Base-by-base conservation (phyloP, 1,140 invertebrate genomes). In the Rhopalosiphum maidis region DNA sequence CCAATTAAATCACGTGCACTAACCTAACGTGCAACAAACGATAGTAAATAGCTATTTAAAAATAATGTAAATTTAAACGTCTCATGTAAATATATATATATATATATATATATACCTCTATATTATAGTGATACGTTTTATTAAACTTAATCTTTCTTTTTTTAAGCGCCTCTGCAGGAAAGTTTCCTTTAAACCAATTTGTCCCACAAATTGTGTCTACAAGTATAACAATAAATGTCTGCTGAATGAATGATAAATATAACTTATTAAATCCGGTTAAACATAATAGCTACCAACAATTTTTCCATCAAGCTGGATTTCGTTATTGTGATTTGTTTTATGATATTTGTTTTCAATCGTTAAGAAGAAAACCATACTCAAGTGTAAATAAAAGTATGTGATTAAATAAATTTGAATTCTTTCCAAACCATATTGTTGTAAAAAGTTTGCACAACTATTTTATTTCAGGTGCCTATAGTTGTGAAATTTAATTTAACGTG, bases 81-180 rank as follows among this genome's bases (percentile, higher is more conserved):
- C 30, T 46, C 23, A n/a, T 77, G n/a, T 77, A 77, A n/a, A 77
- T 60, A 51, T 60, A 60, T 60, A 55, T 55, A 48, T 55, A n/a
- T n/a, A n/a, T n/a, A 77, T 60, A 51, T 60, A 60, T 60, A 60
- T 60, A 68, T 77, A 77, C 30, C 15, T 77, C 30, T 21, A 77
- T 18, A 21, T 77, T 18, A 21, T 77, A 41, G 48, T 51, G 35
- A 2, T 35, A 88, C 5, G 21, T 88, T 88, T 48, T 51, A 88
- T 51, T 51, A 88, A 88, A 88, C 86, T 88, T 51, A 35, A 35
- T 51, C 18, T 51, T 48, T 88, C 15, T 88, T 88, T n/a, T 88
- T 88, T n/a, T 51, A 88, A 77, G 86, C 86, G n/a, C 6, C 86
- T 88, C 46, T 88, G 7, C 60, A n/a, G 5, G n/a, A 88, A 88